These are phyloP conservation scores for Xiphophorus hellerii DNA, from an alignment of 2,113 vertebrate species.

Conservation along the genomic window DNA sequence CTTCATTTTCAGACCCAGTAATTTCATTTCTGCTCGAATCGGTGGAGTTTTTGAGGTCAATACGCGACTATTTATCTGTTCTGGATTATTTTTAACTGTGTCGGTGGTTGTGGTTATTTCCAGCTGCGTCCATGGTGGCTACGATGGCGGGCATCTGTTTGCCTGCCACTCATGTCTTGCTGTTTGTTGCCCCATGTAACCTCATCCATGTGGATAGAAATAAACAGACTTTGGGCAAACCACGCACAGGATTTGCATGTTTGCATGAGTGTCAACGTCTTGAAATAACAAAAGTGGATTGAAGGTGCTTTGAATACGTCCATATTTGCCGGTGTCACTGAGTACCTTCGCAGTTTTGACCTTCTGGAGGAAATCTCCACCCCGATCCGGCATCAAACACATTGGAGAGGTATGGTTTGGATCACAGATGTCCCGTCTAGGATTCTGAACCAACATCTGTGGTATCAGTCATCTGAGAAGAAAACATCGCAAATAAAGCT, in stretches of 20 bases:
- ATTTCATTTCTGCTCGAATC: constrained; percentile 72
- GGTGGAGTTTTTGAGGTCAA: constrained; percentile 52
- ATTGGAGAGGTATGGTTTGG: constrained; percentile 37
- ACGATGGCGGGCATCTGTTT: constrained; percentile 72
- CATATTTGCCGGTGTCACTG: constrained; percentile 22
- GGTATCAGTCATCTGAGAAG: constrained; percentile 34
- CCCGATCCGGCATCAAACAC: constrained; percentile 53
- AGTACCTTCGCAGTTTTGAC: constrained; percentile 24
- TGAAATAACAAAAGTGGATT: constrained; percentile 8
- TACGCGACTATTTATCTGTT: constrained; percentile 59
- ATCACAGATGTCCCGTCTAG: constrained; percentile 48
- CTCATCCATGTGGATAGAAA: constrained; percentile 32
- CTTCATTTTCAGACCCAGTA: constrained; percentile 71
- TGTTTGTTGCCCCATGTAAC: constrained; percentile 30
- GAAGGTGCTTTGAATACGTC: not conserved
- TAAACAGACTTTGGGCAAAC: constrained; percentile 1
- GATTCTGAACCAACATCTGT: constrained; percentile 52
- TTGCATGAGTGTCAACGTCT: constrained; percentile 9
- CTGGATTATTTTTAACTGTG: constrained; percentile 65
- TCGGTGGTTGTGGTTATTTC: constrained; percentile 59
- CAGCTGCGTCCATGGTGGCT: constrained; percentile 71
- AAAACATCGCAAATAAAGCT: constrained; percentile 8
- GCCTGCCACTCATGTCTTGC: constrained; percentile 47
- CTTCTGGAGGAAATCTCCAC: constrained; percentile 31
- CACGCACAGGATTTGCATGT: not conserved